Conservation (phyloP, 1,140 invertebrate species). For the Cydia pomonella region DNA sequence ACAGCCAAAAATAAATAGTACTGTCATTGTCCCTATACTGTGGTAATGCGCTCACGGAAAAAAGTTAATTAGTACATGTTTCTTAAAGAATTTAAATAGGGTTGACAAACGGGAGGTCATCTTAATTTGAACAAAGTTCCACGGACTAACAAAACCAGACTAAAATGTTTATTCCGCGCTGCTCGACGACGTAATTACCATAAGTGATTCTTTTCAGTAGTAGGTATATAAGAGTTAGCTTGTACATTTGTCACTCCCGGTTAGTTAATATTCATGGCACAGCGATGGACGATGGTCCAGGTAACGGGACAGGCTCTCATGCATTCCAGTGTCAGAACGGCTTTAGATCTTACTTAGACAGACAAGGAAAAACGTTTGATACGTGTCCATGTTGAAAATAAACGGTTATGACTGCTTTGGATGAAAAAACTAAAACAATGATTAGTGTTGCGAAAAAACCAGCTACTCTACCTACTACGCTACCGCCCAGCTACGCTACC, state of each 20-base stretch:
- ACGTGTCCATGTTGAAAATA: background rate
- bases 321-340: slow-evolving; percentile 1
- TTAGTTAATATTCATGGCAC: background rate
- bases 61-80: no score
- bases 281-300: background rate
- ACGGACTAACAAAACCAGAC: background rate
- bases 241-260: background rate
- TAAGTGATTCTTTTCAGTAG: slow-evolving; percentile 12
- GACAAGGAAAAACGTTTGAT: background rate
- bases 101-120: background rate
- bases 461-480: no score
- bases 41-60: no score
- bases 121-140: no score
- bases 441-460: background rate
- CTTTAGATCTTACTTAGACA: background rate
- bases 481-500: no score
- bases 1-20: no score
- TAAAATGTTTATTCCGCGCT: background rate
- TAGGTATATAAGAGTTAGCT: background rate
- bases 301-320: background rate
- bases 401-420: background rate
- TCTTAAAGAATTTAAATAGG: background rate
- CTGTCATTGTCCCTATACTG: no score
- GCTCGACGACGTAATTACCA: background rate
- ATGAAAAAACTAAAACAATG: background rate